phyloP scores from a whole-genome alignment of 2,888 invertebrate genomes.

The Xylophagus ater region DNA sequence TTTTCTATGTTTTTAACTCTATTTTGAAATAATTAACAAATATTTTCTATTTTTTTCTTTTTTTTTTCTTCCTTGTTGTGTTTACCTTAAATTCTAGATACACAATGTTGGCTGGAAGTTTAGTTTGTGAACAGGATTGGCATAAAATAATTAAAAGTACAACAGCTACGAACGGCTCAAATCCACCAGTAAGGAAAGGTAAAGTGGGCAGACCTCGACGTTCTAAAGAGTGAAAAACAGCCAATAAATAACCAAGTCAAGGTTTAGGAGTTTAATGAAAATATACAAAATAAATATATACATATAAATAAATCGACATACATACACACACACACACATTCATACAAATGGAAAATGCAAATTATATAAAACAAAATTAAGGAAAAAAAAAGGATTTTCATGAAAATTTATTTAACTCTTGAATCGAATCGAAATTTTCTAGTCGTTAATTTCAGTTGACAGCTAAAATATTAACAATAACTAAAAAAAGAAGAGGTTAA shows the following conservation, averaged over 20 bases:
- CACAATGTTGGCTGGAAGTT: constrained; percentile 79
- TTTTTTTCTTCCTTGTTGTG: no score
- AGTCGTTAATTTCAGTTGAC: constrained; percentile 17
- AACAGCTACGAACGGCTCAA: constrained; percentile 48
- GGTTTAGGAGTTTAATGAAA: neutral
- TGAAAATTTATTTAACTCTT: no score
- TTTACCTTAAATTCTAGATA: no score
- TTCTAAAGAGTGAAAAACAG: constrained; percentile 65
- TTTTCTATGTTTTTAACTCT: no score
- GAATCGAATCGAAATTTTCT: no score
- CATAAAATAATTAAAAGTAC: constrained; percentile 78
- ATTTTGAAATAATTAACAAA: no score
- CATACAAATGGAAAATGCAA: no score
- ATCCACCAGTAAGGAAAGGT: constrained; percentile 71
- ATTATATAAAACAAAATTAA: neutral
- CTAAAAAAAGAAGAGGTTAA: no score
- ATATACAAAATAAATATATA: constrained; percentile 1
- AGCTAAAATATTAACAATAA: no score
- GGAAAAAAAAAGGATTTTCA: no score
- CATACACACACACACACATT: constrained; percentile 1
- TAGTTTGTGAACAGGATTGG: constrained; percentile 93
- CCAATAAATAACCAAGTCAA: constrained; percentile 3
- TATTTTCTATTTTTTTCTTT: no score
- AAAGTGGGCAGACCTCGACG: constrained; percentile 75
- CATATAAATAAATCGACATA: constrained; percentile 3